A percentile compares a stretch with the other conserved stretches of the same genome.
These are phyloP conservation scores for Drosophila peninsularis DNA, from an alignment of 2,888 invertebrate species.

Conservation along the genomic window DNA sequence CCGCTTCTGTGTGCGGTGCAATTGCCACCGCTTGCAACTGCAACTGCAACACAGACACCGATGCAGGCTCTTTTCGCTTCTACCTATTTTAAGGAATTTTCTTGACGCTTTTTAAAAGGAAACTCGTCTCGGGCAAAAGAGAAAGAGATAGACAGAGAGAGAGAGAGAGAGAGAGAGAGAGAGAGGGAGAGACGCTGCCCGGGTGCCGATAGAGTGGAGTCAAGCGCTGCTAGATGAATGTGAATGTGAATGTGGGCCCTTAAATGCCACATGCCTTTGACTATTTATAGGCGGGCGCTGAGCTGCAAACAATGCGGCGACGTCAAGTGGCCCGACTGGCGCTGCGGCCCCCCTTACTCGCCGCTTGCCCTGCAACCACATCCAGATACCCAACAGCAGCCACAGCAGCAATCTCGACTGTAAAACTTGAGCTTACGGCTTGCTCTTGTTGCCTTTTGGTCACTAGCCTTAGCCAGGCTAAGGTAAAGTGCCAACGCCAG, in stretches of 20 bases:
- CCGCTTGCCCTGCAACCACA: background rate
- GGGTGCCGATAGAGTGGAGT: constrained; percentile 57
- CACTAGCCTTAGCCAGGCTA: constrained; percentile 38
- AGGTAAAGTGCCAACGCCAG: constrained; percentile 43
- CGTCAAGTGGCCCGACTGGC: constrained; percentile 63
- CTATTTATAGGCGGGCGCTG: constrained; percentile 75
- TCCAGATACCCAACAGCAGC: background rate
- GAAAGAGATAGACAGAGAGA: background rate
- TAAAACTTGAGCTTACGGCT: constrained; percentile 33
- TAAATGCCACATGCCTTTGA: constrained; percentile 64
- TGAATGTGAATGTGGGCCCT: constrained; percentile 43
- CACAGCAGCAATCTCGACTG: constrained; percentile 18
- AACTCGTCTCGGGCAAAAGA: constrained; percentile 44
- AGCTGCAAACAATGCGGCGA: constrained; percentile 69
- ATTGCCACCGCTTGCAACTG: constrained; percentile 20
- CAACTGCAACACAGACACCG: constrained; percentile 7
- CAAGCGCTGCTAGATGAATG: constrained; percentile 32
- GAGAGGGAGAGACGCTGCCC: constrained; percentile 18
- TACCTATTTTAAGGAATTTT: constrained; percentile 68
- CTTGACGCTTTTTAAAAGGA: constrained; percentile 60
- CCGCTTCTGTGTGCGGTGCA: constrained; percentile 6
- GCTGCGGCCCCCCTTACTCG: background rate
- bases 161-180: constrained; percentile 4
- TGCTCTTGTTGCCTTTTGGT: constrained; percentile 14
- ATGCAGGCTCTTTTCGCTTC: constrained; percentile 14